phyloP scores from a whole-genome alignment of 2,888 invertebrate genomes.

The Nomada fabriciana region DNA sequence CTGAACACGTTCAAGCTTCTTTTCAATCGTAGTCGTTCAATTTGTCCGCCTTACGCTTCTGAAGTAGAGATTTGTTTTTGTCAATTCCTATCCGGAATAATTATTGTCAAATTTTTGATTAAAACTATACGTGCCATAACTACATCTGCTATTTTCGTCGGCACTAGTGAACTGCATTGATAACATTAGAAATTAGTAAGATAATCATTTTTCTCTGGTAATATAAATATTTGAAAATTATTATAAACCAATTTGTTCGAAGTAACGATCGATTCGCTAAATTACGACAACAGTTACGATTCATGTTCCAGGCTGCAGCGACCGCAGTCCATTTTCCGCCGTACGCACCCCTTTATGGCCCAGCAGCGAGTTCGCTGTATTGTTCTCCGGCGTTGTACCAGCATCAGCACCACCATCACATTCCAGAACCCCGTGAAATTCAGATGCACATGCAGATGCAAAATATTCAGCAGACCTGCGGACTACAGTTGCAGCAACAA shows the following conservation, averaged over 20 bases:
- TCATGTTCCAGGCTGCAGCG: conserved; percentile 76
- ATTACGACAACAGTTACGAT: not conserved
- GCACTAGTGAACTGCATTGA: too few relatives aligned
- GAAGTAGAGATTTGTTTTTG: not conserved
- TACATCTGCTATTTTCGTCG: too few relatives aligned
- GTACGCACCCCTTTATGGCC: conserved; percentile 81
- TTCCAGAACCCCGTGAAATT: conserved; percentile 80
- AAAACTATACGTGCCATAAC: too few relatives aligned
- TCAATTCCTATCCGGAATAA: not conserved
- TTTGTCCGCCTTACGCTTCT: too few relatives aligned
- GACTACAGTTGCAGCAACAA: conserved; percentile 76
- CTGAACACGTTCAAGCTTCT: not conserved
- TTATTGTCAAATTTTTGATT: too few relatives aligned
- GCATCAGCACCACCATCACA: conserved; percentile 80
- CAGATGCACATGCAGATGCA: conserved; percentile 83
- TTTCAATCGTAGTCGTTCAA: not conserved
- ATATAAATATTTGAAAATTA: too few relatives aligned
- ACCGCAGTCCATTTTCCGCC: conserved; percentile 81
- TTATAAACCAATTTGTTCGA: too few relatives aligned
- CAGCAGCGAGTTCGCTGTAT: conserved; percentile 81
- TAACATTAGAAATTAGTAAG: too few relatives aligned
- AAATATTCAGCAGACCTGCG: conserved; percentile 80
- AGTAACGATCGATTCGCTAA: not conserved
- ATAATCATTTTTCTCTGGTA: too few relatives aligned
- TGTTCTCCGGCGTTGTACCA: conserved; percentile 81